Conservation (phyloP, 2,797 vertebrate genomes). For the Microctenopoma stevenorrisi region DNA sequence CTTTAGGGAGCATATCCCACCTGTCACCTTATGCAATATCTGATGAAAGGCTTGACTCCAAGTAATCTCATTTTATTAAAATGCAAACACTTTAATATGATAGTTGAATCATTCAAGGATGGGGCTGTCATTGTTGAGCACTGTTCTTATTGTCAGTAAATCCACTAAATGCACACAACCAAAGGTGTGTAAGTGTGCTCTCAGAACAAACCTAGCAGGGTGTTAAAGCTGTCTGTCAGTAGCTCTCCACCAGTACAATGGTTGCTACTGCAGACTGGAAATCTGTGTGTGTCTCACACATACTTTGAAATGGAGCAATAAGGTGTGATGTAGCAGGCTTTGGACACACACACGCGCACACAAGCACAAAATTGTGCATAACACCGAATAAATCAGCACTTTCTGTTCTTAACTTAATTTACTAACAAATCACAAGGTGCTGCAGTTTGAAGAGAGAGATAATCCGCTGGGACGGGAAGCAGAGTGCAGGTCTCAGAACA, state of each 20-base stretch:
- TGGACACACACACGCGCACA: no score
- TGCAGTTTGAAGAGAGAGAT: slow-evolving; percentile 12
- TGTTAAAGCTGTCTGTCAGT: not conserved
- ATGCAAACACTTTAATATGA: slow-evolving; percentile 1
- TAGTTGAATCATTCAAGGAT: not conserved
- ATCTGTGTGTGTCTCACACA: no score
- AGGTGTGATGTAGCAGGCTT: no score
- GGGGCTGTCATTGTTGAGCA: not conserved
- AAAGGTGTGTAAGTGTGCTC: not conserved
- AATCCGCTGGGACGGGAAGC: slow-evolving; percentile 24
- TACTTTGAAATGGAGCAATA: no score
- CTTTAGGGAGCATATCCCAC: not conserved
- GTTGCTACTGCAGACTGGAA: not conserved
- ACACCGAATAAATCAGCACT: slow-evolving; percentile 8
- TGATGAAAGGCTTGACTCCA: not conserved
- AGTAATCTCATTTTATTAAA: slow-evolving; percentile 8
- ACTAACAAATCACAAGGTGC: slow-evolving; percentile 23
- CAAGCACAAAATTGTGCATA: not conserved
- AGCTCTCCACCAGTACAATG: not conserved
- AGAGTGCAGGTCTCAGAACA: slow-evolving; percentile 21
- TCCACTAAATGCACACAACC: not conserved
- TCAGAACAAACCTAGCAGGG: not conserved
- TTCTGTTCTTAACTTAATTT: slow-evolving; percentile 24
- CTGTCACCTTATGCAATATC: not conserved
- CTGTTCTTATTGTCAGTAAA: not conserved